These are phyloP conservation scores for Rhyacichthys aspro DNA, from an alignment of 2,797 vertebrate species.

Conservation along the genomic window DNA sequence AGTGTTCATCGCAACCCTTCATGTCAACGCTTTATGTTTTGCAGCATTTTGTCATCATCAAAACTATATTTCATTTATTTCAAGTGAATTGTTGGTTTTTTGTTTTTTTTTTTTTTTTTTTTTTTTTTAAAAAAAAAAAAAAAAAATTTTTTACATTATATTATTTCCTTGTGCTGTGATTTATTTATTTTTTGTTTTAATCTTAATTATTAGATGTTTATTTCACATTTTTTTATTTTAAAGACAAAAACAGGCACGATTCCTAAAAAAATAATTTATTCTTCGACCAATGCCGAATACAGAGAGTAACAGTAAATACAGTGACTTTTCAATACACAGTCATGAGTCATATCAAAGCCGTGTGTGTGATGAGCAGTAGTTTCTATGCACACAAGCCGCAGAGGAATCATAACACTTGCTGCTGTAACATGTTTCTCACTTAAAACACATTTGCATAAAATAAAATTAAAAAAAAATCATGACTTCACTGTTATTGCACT, in stretches of 20 bases:
- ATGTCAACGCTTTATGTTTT: no score
- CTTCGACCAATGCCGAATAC: slow-evolving; percentile 10
- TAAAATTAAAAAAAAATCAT: neutral
- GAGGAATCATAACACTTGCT: neutral
- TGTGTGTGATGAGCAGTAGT: slow-evolving; percentile 8
- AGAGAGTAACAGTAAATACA: neutral
- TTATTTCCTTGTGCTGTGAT: no score
- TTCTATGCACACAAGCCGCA: slow-evolving; percentile 1
- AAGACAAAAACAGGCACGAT: neutral
- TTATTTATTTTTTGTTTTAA: no score
- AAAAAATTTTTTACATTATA: no score
- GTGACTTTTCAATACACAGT: neutral
- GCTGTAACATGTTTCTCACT: neutral
- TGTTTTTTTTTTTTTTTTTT: no score
- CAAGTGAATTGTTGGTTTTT: no score
- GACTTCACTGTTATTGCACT: slow-evolving; percentile 40
- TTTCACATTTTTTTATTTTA: no score
- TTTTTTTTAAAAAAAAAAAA: no score
- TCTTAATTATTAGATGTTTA: no score
- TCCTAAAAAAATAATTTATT: slow-evolving; percentile 11
- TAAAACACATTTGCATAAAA: slow-evolving; percentile 20
- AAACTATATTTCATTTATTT: no score
- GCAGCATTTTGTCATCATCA: no score
- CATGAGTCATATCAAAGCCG: slow-evolving; percentile 1
- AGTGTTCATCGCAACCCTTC: no score